These are phyloP conservation scores for Chironomus tepperi DNA, from an alignment of 1,140 invertebrate genomes.

Conservation along the genomic window DNA sequence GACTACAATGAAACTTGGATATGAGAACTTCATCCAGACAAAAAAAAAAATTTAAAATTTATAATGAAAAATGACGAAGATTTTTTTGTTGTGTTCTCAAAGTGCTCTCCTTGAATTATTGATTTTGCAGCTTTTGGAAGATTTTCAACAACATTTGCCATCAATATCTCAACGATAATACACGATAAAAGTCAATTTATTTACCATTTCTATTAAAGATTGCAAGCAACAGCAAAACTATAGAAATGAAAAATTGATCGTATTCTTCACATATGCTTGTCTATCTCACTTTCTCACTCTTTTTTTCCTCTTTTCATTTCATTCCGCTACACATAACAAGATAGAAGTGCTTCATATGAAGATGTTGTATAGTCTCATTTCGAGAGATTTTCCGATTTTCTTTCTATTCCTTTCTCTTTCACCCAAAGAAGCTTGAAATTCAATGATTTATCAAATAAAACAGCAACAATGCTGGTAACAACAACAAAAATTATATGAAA, in stretches of 20 bases:
- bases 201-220: not conserved
- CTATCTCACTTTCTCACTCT: not conserved
- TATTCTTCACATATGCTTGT: not conserved
- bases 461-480: not conserved
- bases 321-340: not conserved
- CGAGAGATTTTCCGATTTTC: not conserved
- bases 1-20: no score
- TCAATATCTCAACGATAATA: not conserved
- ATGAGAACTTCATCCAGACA: no score
- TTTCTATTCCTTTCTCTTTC: not conserved
- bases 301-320: not conserved
- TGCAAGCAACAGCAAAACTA: not conserved
- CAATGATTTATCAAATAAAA: slow-evolving; percentile 17
- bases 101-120: no score
- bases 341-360: no score
- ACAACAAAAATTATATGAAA: not conserved
- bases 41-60: no score
- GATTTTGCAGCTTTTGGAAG: no score
- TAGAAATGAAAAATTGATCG: not conserved
- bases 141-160: not conserved
- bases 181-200: not conserved
- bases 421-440: not conserved
- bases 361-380: not conserved
- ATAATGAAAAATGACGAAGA: no score
- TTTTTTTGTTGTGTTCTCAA: no score